Evolutionary conservation across 1,140 invertebrate species (phyloP), one percentile per base, ranked within the genome.

Genomic region (Caenorhabditis remanei): DNA sequence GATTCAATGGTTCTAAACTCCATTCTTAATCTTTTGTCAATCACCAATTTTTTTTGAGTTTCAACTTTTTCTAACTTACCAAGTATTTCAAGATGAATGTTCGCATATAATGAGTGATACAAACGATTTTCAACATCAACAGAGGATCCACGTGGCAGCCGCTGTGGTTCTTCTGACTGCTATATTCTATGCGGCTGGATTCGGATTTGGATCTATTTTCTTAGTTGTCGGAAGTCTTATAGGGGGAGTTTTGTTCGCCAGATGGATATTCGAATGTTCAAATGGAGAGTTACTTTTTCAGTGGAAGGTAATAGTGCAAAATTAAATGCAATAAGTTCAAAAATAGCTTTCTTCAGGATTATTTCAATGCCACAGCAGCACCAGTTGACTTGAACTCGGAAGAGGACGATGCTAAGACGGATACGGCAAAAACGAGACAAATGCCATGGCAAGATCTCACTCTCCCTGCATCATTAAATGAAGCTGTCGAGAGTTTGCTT

Each of bases 401-500:
- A 24, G 71, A 79, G 2, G 71, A 79, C 21, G 71, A 79, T 53
- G 19, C 40, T 2, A 50, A 67, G 19, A 24, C 14, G 11, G 46
- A 65, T 32, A 46, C 71, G 7, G 61, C n/a, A 16, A 87, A 87
- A 63, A 65, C 50, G 14, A 50, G 86, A 41, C 50, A 43, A 55
- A 41, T 87, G 86, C 86, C 86, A 8, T 87, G 86, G 86, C 46
- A 87, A 24, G 86, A 56, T 61, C 61, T 89, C n/a, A 71, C 55
- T 24, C n/a, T 89, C 7, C 63, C 88, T 1, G 21, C 83, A 11
- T 55, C 53, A 3, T 21, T 89, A 24, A 89, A 89, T 41, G 85
- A 63, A 19, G 84, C 88, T 16, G 13, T 89, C 4, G 88, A 89
- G 50, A 84, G 53, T 14, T 84, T 89, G 41, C 48, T 89, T n/a